Evolutionary conservation across 2,113 vertebrate species (phyloP).

Genomic region (Leptodactylus fuscus): DNA sequence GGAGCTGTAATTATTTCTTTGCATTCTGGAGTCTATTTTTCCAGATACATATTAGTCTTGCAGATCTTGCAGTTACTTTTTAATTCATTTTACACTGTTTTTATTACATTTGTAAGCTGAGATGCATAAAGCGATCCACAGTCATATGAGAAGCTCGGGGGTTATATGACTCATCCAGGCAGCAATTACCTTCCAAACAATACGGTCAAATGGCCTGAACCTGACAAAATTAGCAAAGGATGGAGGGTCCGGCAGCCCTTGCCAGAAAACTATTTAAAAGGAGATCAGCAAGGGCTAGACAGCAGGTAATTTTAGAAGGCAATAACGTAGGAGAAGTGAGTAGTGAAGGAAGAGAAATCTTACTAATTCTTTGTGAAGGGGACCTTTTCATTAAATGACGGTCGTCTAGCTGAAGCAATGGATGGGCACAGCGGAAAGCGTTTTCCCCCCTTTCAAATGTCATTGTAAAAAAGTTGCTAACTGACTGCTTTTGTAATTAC

Average conservation of each 20-base stretch:
- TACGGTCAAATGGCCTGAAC: conserved; percentile 54
- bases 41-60: conserved; percentile 25
- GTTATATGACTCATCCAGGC: conserved; percentile 53
- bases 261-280: conserved; percentile 51
- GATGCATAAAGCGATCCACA: conserved; percentile 47
- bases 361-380: conserved; percentile 50
- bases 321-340: conserved; percentile 42
- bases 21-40: conserved; percentile 20
- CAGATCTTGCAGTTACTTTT: conserved; percentile 40
- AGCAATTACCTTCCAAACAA: conserved; percentile 57
- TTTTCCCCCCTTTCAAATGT: conserved; percentile 48
- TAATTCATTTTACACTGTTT: conserved; percentile 57
- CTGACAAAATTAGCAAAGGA: conserved; percentile 54
- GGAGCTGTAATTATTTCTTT: conserved; percentile 33
- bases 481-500: conserved; percentile 53
- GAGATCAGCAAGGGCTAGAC: conserved; percentile 50
- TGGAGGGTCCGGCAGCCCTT: conserved; percentile 44
- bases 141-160: conserved; percentile 47
- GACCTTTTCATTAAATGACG: conserved; percentile 53
- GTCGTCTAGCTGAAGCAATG: conserved; percentile 31
- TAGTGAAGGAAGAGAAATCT: conserved; percentile 43
- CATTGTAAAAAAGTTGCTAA: conserved; percentile 47
- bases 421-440: conserved; percentile 29
- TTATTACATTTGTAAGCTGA: conserved; percentile 57
- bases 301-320: conserved; percentile 60